phyloP scores from a whole-genome alignment of 2,113 vertebrate genomes.

The Centrocercus urophasianus region DNA sequence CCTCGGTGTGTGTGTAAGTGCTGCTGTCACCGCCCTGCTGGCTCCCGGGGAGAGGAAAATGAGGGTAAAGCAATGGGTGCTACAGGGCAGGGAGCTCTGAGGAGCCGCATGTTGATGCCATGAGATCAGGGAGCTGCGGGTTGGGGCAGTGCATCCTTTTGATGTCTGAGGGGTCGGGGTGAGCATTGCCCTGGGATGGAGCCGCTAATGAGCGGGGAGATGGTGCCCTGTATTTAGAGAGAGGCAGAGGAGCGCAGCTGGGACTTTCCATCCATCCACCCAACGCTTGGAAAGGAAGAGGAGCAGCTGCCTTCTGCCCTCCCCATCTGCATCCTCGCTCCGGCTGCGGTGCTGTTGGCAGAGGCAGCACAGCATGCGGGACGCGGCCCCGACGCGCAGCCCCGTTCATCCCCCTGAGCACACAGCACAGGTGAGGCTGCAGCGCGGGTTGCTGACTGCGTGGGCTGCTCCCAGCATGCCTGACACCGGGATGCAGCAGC shows the following conservation, averaged over 20 bases:
- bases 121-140: background rate
- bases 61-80: background rate
- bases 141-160: constrained; percentile 13
- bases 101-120: background rate
- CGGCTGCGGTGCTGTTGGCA: background rate
- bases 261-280: background rate
- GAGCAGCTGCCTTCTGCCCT: background rate
- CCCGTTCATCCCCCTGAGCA: background rate
- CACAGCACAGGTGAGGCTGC: background rate
- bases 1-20: constrained; percentile 4
- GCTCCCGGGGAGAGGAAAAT: constrained; percentile 49
- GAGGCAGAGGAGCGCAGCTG: background rate
- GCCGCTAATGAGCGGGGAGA: background rate
- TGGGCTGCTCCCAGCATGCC: background rate
- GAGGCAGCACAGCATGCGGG: background rate
- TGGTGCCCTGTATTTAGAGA: background rate
- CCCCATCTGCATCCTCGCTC: background rate
- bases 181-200: background rate
- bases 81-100: constrained; percentile 8
- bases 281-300: background rate
- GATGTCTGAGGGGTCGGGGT: constrained; percentile 51
- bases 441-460: too few species aligned
- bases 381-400: background rate
- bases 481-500: background rate
- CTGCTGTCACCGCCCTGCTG: constrained; percentile 47